phyloP scores from a whole-genome alignment of 2,797 vertebrate genomes.

The Zalophus californianus region DNA sequence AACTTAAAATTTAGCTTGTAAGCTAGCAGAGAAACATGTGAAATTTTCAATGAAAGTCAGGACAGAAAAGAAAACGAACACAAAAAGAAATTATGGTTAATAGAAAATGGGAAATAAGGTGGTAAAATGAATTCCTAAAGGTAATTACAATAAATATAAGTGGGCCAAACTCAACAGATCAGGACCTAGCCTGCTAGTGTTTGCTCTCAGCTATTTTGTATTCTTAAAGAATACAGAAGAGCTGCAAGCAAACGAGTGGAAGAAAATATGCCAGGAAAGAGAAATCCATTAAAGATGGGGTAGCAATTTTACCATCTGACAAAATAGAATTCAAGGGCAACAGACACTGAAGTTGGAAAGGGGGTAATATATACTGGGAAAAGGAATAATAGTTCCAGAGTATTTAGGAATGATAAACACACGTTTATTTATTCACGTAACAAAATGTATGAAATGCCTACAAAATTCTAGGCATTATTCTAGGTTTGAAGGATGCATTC shows the following conservation, averaged over 20 bases:
- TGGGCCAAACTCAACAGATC: slow-evolving; percentile 49
- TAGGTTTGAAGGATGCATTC: slow-evolving; percentile 47
- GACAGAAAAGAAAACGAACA: background rate
- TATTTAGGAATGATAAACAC: slow-evolving; percentile 36
- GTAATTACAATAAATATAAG: slow-evolving; percentile 65
- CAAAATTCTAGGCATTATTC: slow-evolving; percentile 26
- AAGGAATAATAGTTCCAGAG: slow-evolving; percentile 51
- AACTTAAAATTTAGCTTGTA: background rate
- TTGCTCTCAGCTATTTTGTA: background rate
- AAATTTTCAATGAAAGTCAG: background rate
- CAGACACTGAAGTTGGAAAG: background rate
- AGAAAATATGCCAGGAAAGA: slow-evolving; percentile 22
- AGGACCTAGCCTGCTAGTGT: background rate
- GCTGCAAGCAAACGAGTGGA: slow-evolving; percentile 34
- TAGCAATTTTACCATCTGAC: slow-evolving; percentile 21
- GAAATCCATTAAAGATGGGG: slow-evolving; percentile 17
- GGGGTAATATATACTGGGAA: background rate
- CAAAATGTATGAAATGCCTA: slow-evolving; percentile 40
- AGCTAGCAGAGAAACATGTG: background rate
- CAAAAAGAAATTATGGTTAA: slow-evolving; percentile 20
- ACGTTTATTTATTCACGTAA: slow-evolving; percentile 2
- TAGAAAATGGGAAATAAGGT: slow-evolving; percentile 43
- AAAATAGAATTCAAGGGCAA: slow-evolving; percentile 56
- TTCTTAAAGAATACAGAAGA: slow-evolving; percentile 24
- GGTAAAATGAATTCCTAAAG: slow-evolving; percentile 29